Evolutionary conservation across 2,113 vertebrate species (phyloP), one percentile per base, ranked within the genome.

Genomic region (Lasiurus cinereus): DNA sequence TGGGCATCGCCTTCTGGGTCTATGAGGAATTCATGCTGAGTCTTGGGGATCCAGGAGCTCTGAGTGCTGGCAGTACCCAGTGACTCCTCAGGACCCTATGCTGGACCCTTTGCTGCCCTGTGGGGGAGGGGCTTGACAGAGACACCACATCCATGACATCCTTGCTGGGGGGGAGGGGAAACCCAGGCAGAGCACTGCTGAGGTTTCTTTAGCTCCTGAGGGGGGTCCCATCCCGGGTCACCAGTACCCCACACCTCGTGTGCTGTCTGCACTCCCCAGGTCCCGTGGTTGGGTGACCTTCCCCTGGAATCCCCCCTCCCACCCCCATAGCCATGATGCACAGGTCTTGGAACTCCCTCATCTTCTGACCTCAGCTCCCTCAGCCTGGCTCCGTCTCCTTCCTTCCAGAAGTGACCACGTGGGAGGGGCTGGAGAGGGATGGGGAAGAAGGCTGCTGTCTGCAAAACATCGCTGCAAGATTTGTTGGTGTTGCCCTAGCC

Each of bases 191-290:
- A 16, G 21, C 22, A 31, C 3, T 13, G 54, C 70, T 95, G 88
- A 88, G 29, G 39, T 69, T 64, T 66, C 72, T 66, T 48, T 27
- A n/a, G 59, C 48, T 88, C 39, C 69, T 5, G 39, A 74, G 92
- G 92, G 83, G 93, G 92, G 59, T 88, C 91, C 96, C 78, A 80
- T 52, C 33, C 88, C 59, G 73, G 33, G 92, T 48, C 31, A 31
- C 62, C 73, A 5, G 31, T 24, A 48, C 82, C 88, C 82, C 88
- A 56, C 79, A 31, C 76, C 66, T n/a, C 29, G 83, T 0, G 0
- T 4, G 39, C 29, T 27, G 14, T 62, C 62, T 8, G 50, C 36
- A n/a, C 15, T 29, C 39, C 33, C 36, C 4, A 5, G 62, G 24
- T n/a, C 79, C 52, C 80, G 39, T 24, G 89, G 43, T 31, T 0